Percentiles rank a stretch among this genome's conserved stretches.
Conservation (phyloP, 1,140 invertebrate species). For the Tribolium madens region DNA sequence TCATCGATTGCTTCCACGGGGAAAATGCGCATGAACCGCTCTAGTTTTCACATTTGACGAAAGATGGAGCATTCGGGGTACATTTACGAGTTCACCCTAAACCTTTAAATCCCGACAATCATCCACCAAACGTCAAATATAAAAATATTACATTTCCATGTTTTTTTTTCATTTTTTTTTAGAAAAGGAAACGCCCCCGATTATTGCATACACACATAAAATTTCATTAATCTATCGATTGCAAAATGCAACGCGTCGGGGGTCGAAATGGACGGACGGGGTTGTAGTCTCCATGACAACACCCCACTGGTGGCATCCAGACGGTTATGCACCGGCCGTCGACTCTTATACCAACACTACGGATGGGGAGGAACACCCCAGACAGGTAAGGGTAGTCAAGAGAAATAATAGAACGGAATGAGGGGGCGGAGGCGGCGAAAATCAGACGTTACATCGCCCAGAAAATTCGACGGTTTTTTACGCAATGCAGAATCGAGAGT, state of each 20-base stretch:
- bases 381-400: constrained; percentile 31
- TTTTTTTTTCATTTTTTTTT: not conserved
- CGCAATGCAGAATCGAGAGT: not conserved
- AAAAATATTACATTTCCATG: not conserved
- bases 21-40: constrained; percentile 33
- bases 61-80: constrained; percentile 8
- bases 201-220: not conserved
- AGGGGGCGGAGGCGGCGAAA: constrained; percentile 27
- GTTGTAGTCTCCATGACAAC: constrained; percentile 54
- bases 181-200: not conserved
- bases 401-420: constrained; percentile 2
- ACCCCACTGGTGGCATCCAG: constrained; percentile 55
- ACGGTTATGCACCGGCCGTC: constrained; percentile 50
- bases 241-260: constrained; percentile 32
- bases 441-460: not conserved
- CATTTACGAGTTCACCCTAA: too few relatives aligned
- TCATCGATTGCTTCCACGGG: constrained; percentile 55
- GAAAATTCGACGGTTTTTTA: not conserved
- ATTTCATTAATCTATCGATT: constrained; percentile 42
- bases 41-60: not conserved
- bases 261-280: constrained; percentile 33
- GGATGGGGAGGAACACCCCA: constrained; percentile 14
- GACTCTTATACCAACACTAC: constrained; percentile 34
- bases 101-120: not conserved
- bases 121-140: not conserved